Conservation (phyloP, 2,113 vertebrate genomes). For the Speoplatyrhinus poulsoni region DNA sequence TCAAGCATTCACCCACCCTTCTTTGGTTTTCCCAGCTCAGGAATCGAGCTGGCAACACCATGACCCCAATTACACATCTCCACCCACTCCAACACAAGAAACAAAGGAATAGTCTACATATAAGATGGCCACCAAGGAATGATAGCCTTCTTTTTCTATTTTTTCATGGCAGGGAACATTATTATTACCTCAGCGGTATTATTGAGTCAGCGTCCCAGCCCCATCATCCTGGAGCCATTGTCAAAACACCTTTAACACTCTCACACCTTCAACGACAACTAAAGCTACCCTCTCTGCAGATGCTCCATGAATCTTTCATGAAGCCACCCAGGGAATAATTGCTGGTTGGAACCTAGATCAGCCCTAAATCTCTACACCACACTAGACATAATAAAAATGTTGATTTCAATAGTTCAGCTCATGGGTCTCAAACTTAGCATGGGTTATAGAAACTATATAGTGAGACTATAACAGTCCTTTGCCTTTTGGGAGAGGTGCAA, state of each 20-base stretch:
- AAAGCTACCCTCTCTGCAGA: not conserved
- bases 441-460: not conserved
- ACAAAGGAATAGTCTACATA: not conserved
- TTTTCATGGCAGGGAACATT: not conserved
- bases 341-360: conserved; percentile 3
- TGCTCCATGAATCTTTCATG: conserved; percentile 42
- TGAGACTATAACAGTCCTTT: too few relatives aligned
- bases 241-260: conserved; percentile 38
- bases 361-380: conserved; percentile 9
- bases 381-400: not conserved
- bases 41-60: not conserved
- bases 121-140: not conserved
- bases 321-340: conserved; percentile 20
- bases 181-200: conserved; percentile 18
- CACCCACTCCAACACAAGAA: not conserved
- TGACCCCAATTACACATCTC: not conserved
- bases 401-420: conserved; percentile 23
- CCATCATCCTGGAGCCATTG: conserved; percentile 31
- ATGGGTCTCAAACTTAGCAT: not conserved
- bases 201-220: not conserved
- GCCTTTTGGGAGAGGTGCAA: conserved; percentile 7
- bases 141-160: not conserved
- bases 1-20: too few relatives aligned
- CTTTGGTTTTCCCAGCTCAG: not conserved
- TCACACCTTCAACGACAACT: conserved; percentile 20